phyloP scores from a whole-genome alignment of 92 coral and sea anemone species.

The Virgularia gustaviana region DNA sequence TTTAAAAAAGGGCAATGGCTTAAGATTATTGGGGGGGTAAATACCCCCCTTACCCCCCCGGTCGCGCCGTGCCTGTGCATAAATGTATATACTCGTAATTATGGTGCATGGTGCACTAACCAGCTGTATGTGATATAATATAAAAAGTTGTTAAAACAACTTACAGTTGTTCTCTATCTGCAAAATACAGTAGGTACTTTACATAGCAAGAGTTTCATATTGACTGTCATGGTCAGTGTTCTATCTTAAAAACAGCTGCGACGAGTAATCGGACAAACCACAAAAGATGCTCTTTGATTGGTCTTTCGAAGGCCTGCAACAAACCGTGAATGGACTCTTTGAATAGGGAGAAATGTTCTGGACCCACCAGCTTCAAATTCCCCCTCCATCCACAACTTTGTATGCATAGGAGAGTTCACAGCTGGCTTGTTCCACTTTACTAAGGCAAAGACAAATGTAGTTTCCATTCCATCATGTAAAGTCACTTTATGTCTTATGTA shows the following conservation, averaged over 20 bases:
- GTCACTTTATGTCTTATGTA: not conserved
- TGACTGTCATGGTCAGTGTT: too few species aligned
- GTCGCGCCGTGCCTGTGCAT: too few species aligned
- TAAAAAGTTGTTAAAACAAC: too few species aligned
- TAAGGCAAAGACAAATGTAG: not conserved
- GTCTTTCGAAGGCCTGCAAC: slow-evolving; percentile 26
- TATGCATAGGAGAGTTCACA: not conserved
- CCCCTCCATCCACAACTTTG: slow-evolving; percentile 20
- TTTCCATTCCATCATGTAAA: not conserved
- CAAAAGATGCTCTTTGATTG: slow-evolving; percentile 1
- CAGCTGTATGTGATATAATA: too few species aligned
- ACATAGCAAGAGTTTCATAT: too few species aligned
- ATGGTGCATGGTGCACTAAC: too few species aligned
- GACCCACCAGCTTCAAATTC: slow-evolving; percentile 48
- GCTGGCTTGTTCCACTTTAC: slow-evolving; percentile 47
- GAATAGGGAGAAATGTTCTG: slow-evolving; percentile 50
- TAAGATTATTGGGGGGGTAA: too few species aligned
- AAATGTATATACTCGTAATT: too few species aligned
- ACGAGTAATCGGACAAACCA: slow-evolving; percentile 2
- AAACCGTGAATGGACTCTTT: slow-evolving; percentile 36
- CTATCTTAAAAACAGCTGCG: slow-evolving; percentile 14
- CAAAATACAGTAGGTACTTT: too few species aligned
- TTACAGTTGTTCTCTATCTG: too few species aligned
- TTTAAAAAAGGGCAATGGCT: too few species aligned
- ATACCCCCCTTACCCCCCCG: too few species aligned